phyloP scores from a whole-genome alignment of 2,113 vertebrate species.

The Pteruthius melanotis region DNA sequence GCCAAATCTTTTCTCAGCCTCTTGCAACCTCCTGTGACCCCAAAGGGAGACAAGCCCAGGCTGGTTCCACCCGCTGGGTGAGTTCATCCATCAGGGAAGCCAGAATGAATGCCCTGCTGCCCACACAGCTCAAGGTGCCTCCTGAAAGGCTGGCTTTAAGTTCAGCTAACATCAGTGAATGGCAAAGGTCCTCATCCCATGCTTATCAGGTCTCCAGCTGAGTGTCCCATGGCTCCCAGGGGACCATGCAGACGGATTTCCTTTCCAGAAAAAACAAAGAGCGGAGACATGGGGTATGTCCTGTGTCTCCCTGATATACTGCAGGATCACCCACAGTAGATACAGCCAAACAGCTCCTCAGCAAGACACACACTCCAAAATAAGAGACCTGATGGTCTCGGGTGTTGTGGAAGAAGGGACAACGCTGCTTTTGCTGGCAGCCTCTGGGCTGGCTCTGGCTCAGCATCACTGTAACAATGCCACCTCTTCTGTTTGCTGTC shows the following conservation, averaged over 20 bases:
- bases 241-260: neutral
- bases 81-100: neutral
- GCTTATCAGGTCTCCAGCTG: neutral
- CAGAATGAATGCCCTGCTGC: neutral
- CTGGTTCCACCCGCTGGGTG: neutral
- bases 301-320: slow-evolving; percentile 22
- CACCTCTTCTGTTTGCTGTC: neutral
- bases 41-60: neutral
- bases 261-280: slow-evolving; percentile 36
- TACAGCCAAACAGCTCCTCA: neutral
- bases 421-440: neutral
- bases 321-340: neutral
- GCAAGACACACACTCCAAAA: neutral
- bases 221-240: neutral
- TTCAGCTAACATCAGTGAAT: neutral
- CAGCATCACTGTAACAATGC: neutral
- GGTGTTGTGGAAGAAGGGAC: neutral
- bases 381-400: neutral
- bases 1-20: neutral
- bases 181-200: neutral
- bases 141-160: neutral
- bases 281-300: neutral
- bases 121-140: neutral
- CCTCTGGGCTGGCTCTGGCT: neutral
- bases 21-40: neutral